A percentile compares a stretch with the other conserved stretches of the same genome.
Conservation (phyloP, 2,797 vertebrate species). For the Meriones psammophilus region DNA sequence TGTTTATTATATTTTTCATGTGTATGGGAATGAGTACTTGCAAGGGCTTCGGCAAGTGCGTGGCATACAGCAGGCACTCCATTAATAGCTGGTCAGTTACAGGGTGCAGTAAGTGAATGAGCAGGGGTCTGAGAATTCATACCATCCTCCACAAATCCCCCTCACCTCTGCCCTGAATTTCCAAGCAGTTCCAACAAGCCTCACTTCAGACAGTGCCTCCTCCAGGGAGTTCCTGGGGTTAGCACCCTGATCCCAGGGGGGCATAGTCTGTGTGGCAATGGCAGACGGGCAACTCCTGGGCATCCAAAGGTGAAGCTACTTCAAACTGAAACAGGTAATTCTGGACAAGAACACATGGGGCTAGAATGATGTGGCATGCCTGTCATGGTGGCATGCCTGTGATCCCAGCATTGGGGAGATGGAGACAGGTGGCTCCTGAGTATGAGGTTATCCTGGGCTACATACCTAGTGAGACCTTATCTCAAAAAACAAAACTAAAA, state of each 20-base stretch:
- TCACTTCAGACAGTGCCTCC: neutral
- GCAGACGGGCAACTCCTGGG: neutral
- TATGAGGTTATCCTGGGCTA: neutral
- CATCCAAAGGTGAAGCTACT: neutral
- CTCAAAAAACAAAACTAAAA: neutral
- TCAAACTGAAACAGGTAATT: neutral
- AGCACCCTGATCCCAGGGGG: neutral
- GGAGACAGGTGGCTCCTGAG: neutral
- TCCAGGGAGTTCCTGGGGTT: neutral
- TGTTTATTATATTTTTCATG: neutral
- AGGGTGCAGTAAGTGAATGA: neutral
- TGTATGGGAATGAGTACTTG: neutral
- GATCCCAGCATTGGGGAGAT: neutral
- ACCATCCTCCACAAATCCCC: neutral
- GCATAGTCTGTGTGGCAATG: neutral
- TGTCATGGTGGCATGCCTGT: neutral
- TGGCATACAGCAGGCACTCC: neutral
- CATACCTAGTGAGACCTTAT: neutral
- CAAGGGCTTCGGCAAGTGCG: neutral
- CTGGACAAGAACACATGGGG: neutral
- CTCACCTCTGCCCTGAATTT: neutral
- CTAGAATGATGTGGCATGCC: neutral
- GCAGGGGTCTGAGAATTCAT: neutral
- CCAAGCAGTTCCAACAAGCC: neutral
- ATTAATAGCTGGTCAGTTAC: neutral